These are phyloP conservation scores for Elysia crispata DNA, from an alignment of 2,888 invertebrate species.

Conservation along the genomic window DNA sequence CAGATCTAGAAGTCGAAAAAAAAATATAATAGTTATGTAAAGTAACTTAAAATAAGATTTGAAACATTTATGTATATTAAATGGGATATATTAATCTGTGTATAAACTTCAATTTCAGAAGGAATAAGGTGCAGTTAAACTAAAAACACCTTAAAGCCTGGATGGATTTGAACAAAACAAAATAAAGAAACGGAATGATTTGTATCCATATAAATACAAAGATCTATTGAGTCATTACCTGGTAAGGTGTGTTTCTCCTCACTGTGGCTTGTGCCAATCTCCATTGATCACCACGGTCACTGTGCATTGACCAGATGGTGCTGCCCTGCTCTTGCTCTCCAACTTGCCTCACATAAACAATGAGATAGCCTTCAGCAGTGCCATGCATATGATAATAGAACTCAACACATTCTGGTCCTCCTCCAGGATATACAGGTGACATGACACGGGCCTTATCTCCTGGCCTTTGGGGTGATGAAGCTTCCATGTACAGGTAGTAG, in stretches of 20 bases:
- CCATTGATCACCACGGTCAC: constrained; percentile 72
- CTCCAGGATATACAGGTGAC: constrained; percentile 60
- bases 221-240: constrained; percentile 53
- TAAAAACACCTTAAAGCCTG: no score
- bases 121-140: no score
- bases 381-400: constrained; percentile 75
- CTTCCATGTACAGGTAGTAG: constrained; percentile 67
- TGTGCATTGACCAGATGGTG: constrained; percentile 55
- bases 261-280: constrained; percentile 63
- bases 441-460: constrained; percentile 81
- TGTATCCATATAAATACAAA: no score
- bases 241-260: constrained; percentile 55
- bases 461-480: constrained; percentile 41
- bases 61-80: no score
- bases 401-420: constrained; percentile 66
- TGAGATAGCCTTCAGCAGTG: constrained; percentile 63
- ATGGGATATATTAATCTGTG: no score
- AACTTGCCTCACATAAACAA: constrained; percentile 53
- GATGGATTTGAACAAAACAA: no score
- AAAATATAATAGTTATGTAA: no score
- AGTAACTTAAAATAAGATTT: no score
- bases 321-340: not conserved
- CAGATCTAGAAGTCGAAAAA: no score
- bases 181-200: no score
- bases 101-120: no score